phyloP scores from a whole-genome alignment of 1,140 invertebrate species.

The Ridgeia piscesae region DNA sequence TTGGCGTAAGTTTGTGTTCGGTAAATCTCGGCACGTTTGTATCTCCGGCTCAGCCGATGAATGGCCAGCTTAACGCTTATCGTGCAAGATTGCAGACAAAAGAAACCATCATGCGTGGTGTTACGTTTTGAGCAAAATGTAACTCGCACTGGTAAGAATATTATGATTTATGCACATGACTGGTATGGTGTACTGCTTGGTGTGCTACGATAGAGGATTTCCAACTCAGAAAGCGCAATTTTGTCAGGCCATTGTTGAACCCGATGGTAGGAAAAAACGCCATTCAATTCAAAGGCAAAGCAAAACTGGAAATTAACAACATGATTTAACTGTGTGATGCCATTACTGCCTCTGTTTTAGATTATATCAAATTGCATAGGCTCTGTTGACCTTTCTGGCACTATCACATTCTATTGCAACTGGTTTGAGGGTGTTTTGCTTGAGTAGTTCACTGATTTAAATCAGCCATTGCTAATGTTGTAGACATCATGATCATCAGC shows the following conservation, averaged over 20 bases:
- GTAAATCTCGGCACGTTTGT: not conserved
- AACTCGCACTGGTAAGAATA: not conserved
- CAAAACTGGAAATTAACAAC: not conserved
- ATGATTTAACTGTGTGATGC: not conserved
- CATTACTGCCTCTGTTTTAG: not conserved
- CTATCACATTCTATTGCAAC: not conserved
- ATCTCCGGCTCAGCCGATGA: not conserved
- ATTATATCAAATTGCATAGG: not conserved
- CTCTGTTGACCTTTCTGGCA: not conserved
- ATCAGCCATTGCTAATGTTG: not conserved
- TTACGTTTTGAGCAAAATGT: not conserved
- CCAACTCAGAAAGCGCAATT: not conserved
- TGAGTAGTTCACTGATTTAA: slow-evolving; percentile 1
- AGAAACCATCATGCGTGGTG: not conserved
- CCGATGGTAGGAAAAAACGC: not conserved
- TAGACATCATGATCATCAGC: not conserved
- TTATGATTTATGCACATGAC: not conserved
- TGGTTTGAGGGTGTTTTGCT: not conserved
- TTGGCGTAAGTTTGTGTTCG: not conserved
- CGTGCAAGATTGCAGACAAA: not conserved
- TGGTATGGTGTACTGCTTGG: not conserved
- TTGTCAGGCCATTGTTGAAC: not conserved
- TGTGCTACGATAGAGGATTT: not conserved
- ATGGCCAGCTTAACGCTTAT: not conserved
- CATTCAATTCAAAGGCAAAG: not conserved